Evolutionary conservation across 2,113 vertebrate species (phyloP).

Genomic region (Silurus meridionalis): DNA sequence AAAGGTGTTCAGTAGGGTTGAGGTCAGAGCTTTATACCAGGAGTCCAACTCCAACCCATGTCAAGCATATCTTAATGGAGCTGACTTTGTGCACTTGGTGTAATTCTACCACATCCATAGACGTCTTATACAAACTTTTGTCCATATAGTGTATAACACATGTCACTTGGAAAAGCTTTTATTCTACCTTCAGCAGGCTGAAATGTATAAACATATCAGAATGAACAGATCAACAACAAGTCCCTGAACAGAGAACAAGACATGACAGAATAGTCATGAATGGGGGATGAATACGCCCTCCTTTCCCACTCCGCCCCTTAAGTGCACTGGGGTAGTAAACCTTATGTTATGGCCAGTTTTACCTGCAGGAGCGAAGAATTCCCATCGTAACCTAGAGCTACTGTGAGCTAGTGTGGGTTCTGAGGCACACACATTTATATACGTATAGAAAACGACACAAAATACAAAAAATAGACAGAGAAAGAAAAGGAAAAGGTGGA

Average conservation of each 20-base stretch:
- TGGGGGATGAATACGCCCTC: background rate
- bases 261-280: background rate
- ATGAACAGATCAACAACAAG: slow-evolving; percentile 21
- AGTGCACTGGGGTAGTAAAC: background rate
- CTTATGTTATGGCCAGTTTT: slow-evolving; percentile 59
- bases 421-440: slow-evolving; percentile 9
- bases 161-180: background rate
- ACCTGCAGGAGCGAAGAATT: slow-evolving; percentile 85
- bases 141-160: background rate
- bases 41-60: no score
- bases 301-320: background rate
- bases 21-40: no score
- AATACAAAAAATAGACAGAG: slow-evolving; percentile 3
- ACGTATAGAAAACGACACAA: background rate
- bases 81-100: no score
- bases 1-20: no score
- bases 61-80: no score
- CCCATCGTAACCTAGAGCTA: slow-evolving; percentile 80
- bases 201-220: slow-evolving; percentile 10
- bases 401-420: slow-evolving; percentile 58
- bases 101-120: no score
- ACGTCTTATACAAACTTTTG: no score
- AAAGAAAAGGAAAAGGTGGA: background rate
- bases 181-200: slow-evolving; percentile 41
- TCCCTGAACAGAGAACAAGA: slow-evolving; percentile 34